These are phyloP conservation scores for Uropsilus gracilis DNA, from an alignment of 2,113 vertebrate genomes.

Conservation along the genomic window DNA sequence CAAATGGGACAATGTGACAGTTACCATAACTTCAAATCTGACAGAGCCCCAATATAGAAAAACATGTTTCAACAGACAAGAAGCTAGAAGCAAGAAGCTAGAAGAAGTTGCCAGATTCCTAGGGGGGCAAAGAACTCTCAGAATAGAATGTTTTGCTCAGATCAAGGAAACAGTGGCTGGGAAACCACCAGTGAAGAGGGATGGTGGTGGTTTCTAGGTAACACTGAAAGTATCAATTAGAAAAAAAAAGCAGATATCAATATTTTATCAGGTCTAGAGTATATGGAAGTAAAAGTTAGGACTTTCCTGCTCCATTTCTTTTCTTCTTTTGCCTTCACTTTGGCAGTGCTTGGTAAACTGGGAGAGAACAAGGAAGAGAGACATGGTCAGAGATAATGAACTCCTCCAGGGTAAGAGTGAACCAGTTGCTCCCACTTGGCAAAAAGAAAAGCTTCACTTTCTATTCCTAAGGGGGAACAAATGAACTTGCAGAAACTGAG, in stretches of 20 bases:
- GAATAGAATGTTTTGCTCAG: not conserved
- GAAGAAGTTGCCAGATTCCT: not conserved
- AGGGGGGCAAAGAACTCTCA: not conserved
- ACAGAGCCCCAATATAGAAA: not conserved
- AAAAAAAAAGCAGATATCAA: constrained; percentile 28
- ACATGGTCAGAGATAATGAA: not conserved
- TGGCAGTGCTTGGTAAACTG: not conserved
- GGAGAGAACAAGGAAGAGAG: not conserved
- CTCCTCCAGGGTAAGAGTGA: not conserved
- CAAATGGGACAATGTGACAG: not conserved
- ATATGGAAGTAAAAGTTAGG: not conserved
- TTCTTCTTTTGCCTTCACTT: not conserved
- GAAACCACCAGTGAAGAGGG: not conserved
- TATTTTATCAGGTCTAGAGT: not conserved
- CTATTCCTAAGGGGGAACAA: not conserved
- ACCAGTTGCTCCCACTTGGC: not conserved
- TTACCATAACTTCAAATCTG: not conserved
- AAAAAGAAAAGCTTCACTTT: not conserved
- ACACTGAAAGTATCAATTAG: not conserved
- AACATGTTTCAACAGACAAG: not conserved
- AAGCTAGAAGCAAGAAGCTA: not conserved
- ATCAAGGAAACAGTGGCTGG: not conserved
- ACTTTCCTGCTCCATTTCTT: not conserved
- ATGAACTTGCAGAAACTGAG: not conserved
- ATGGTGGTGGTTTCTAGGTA: constrained; percentile 19